phyloP scores from a whole-genome alignment of 2,888 invertebrate species.

The Hyposoter dolosus region DNA sequence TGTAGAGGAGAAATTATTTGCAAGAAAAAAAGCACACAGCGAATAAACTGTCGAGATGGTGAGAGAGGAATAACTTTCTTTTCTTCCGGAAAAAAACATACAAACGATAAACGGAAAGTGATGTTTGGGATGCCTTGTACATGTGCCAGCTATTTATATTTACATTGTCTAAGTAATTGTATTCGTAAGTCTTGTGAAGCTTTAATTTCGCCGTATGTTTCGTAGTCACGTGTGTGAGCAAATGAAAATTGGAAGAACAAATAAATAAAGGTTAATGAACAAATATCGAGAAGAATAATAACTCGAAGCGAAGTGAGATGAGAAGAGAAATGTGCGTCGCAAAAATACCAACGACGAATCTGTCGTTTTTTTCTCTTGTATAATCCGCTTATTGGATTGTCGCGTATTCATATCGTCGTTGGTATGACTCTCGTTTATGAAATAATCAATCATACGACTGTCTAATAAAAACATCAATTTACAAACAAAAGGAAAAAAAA shows the following conservation, averaged over 20 bases:
- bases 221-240: slow-evolving; percentile 68
- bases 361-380: slow-evolving; percentile 53
- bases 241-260: slow-evolving; percentile 21
- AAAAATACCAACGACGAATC: slow-evolving; percentile 57
- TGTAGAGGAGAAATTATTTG: slow-evolving; percentile 48
- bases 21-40: slow-evolving; percentile 52
- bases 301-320: slow-evolving; percentile 55
- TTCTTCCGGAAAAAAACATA: slow-evolving; percentile 52
- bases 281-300: slow-evolving; percentile 33
- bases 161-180: slow-evolving; percentile 78
- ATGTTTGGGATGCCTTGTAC: slow-evolving; percentile 82
- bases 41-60: slow-evolving; percentile 38
- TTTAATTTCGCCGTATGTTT: slow-evolving; percentile 76
- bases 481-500: slow-evolving; percentile 21
- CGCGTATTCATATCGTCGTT: slow-evolving; percentile 55
- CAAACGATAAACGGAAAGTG: slow-evolving; percentile 73
- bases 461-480: slow-evolving; percentile 56
- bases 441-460: slow-evolving; percentile 52
- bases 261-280: slow-evolving; percentile 36
- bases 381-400: slow-evolving; percentile 49
- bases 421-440: slow-evolving; percentile 47
- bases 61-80: slow-evolving; percentile 49
- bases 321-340: slow-evolving; percentile 54
- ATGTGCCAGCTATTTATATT: slow-evolving; percentile 83
- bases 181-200: slow-evolving; percentile 75